These are phyloP conservation scores for Verasper variegatus DNA, from an alignment of 2,113 vertebrate genomes.

Conservation along the genomic window DNA sequence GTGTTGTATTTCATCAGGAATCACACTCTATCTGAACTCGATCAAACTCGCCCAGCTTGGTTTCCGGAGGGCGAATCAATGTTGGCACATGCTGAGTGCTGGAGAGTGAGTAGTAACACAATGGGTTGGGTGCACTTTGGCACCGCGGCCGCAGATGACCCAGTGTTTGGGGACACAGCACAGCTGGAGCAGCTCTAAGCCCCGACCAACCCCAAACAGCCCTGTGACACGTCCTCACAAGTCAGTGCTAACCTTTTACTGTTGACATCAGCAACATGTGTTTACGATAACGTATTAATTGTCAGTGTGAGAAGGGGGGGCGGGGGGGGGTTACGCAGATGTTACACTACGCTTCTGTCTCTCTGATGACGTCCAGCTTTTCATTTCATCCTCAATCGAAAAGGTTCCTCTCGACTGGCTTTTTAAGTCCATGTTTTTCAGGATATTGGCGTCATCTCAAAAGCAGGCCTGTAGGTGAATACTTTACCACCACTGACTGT, in stretches of 20 bases:
- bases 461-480: slow-evolving; percentile 30
- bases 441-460: neutral
- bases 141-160: slow-evolving; percentile 47
- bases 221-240: slow-evolving; percentile 44
- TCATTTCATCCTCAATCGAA: neutral
- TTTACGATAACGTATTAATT: slow-evolving; percentile 14
- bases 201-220: slow-evolving; percentile 41
- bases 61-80: slow-evolving; percentile 59
- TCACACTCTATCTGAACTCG: neutral
- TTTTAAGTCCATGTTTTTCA: neutral
- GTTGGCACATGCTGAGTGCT: slow-evolving; percentile 46
- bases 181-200: slow-evolving; percentile 64
- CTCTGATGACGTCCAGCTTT: neutral
- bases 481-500: slow-evolving; percentile 13
- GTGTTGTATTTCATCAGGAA: slow-evolving; percentile 1
- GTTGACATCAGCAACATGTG: slow-evolving; percentile 55
- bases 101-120: slow-evolving; percentile 23
- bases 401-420: neutral
- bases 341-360: slow-evolving; percentile 2
- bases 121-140: neutral
- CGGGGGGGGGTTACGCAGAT: neutral
- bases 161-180: slow-evolving; percentile 67
- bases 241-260: slow-evolving; percentile 48
- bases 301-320: slow-evolving; percentile 20
- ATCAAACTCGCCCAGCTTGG: neutral